phyloP scores from a whole-genome alignment of 2,113 vertebrate species.

The Butastur rufipennis region DNA sequence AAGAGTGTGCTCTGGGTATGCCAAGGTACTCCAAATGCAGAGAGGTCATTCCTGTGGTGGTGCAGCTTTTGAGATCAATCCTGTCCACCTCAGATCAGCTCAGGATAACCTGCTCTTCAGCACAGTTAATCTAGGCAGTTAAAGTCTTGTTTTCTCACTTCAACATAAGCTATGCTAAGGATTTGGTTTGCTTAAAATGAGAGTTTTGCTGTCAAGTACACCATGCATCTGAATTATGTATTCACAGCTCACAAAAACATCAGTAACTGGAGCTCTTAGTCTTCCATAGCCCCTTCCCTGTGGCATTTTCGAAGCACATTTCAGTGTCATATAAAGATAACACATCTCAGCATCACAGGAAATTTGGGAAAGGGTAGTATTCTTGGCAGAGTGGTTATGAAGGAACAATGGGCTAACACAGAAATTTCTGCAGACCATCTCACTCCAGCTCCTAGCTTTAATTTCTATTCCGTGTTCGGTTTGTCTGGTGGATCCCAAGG shows the following conservation, averaged over 20 bases:
- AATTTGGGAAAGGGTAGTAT: neutral
- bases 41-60: neutral
- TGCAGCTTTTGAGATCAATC: neutral
- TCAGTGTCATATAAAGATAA: neutral
- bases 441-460: neutral
- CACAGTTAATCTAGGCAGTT: neutral
- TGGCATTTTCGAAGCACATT: neutral
- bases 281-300: neutral
- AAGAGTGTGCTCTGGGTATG: neutral
- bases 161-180: neutral
- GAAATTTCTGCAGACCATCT: neutral
- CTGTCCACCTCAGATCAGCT: neutral
- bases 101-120: neutral
- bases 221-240: neutral
- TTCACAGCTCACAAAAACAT: neutral
- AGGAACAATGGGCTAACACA: neutral
- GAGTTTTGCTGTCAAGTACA: neutral
- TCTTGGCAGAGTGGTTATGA: neutral
- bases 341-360: neutral
- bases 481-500: neutral
- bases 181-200: neutral
- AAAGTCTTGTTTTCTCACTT: neutral
- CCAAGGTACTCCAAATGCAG: neutral
- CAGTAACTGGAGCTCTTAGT: neutral
- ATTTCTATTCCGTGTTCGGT: neutral